Conservation (phyloP, 2,113 vertebrate genomes). For the Oriolus oriolus region DNA sequence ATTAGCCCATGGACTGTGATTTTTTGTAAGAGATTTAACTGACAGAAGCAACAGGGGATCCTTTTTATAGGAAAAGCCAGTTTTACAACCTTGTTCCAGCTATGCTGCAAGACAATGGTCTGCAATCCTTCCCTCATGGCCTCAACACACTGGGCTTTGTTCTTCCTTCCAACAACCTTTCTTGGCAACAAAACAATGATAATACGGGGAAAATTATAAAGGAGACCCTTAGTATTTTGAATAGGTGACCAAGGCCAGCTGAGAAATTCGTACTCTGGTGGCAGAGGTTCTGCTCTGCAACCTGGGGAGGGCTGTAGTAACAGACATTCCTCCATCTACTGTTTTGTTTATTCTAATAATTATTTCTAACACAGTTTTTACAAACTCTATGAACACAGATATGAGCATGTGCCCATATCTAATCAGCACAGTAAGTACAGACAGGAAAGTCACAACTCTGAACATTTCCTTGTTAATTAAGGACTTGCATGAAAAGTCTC, state of each 20-base stretch:
- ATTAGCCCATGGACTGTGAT: neutral
- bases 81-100: neutral
- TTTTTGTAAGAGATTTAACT: neutral
- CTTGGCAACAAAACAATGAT: neutral
- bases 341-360: neutral
- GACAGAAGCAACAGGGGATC: neutral
- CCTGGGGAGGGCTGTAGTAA: neutral
- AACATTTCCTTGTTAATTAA: constrained; percentile 10
- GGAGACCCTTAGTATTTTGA: neutral
- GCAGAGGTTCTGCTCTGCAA: neutral
- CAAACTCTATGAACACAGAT: neutral
- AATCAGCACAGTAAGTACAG: neutral
- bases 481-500: neutral
- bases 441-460: constrained; percentile 7
- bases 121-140: neutral
- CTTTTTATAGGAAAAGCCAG: neutral
- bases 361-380: neutral
- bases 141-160: neutral
- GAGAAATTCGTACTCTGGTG: neutral
- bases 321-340: neutral
- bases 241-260: accelerated
- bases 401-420: neutral
- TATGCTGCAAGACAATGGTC: neutral
- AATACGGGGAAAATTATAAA: neutral
- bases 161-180: neutral